A percentile compares a stretch with the other conserved stretches of the same genome.
phyloP scores from a whole-genome alignment of 2,797 vertebrate species.

The Antrozous pallidus region DNA sequence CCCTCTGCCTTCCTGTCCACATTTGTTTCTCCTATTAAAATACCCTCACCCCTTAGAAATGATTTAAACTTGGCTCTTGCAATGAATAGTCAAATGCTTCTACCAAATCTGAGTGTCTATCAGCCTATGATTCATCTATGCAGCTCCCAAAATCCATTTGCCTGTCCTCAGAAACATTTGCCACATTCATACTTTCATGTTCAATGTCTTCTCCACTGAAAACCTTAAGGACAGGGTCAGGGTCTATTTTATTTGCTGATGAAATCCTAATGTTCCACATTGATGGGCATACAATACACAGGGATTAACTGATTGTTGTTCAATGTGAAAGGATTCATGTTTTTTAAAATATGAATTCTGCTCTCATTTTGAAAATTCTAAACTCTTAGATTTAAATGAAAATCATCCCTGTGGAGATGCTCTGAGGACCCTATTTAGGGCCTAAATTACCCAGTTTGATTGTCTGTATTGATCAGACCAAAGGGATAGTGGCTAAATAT shows the following conservation, averaged over 20 bases:
- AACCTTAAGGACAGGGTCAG: neutral
- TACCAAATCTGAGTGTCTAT: neutral
- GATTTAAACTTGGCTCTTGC: neutral
- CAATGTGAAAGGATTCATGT: conserved; percentile 23
- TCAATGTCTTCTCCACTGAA: neutral
- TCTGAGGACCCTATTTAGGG: neutral
- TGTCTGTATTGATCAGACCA: conserved; percentile 33
- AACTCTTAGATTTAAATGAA: conserved; percentile 9
- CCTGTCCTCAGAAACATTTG: neutral
- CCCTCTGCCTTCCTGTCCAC: neutral
- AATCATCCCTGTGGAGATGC: conserved; percentile 5
- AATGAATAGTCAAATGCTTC: neutral
- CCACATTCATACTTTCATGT: neutral
- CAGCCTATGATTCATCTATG: neutral
- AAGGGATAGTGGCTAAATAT: conserved; percentile 29
- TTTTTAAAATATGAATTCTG: conserved; percentile 17
- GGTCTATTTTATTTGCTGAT: neutral
- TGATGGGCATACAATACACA: neutral
- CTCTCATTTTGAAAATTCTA: conserved; percentile 36
- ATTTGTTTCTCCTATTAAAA: neutral
- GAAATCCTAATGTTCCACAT: neutral
- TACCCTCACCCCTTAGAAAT: neutral
- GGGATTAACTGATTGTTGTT: neutral
- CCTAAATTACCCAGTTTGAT: conserved; percentile 39
- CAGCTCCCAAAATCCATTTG: neutral